Evolutionary conservation across 1,140 invertebrate genomes (phyloP), one percentile per base, ranked within the genome.

Genomic region (Trinorchestia longiramus): DNA sequence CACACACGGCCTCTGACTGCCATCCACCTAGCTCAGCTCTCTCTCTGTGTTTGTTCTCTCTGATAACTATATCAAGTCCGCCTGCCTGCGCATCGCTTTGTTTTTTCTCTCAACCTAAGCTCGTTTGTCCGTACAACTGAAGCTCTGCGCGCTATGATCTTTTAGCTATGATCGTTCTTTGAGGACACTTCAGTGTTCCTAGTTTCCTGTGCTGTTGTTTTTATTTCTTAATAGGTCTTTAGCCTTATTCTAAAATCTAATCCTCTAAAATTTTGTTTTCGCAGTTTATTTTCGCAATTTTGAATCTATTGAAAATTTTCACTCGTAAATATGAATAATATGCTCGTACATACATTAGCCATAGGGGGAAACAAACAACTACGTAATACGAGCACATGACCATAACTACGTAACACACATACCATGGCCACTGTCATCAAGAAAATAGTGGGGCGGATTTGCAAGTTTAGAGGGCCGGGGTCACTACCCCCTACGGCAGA

Each of bases 1-100:
- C 92, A 94, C 43, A 45, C 92, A 94, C 44, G 44, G 43, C 43
- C 44, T 43, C 41, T 17, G 43, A 47, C 43, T 43, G 6, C 92
- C 41, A n/a, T 94, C 92, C 44, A 43, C 92, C 43, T 11, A 36
- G 62, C 28, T 77, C 62, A 28, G 62, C 62, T 94, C 44, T 45
- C 36, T 45, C 92, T 94, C 92, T 94, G 3, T 94, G 92, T 94
- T 47, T 94, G 92, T 94, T 45, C 92, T 43, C 92, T 36, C 92
- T 94, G 92, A 47, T 94, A 94, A 45, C 92, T 94, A 43, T 94
- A 94, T 94, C 43, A 19, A 45, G 92, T 94, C 43, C 43, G 1
- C 62, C 62, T 77, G 62, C 62, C 62, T 77, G 15, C 8, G 62
- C 62, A 77, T 77, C 62, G 62, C 62, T 23, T 77, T 28, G 62